Conservation (phyloP, 2,888 invertebrate genomes). For the Physocephala rufipes region DNA sequence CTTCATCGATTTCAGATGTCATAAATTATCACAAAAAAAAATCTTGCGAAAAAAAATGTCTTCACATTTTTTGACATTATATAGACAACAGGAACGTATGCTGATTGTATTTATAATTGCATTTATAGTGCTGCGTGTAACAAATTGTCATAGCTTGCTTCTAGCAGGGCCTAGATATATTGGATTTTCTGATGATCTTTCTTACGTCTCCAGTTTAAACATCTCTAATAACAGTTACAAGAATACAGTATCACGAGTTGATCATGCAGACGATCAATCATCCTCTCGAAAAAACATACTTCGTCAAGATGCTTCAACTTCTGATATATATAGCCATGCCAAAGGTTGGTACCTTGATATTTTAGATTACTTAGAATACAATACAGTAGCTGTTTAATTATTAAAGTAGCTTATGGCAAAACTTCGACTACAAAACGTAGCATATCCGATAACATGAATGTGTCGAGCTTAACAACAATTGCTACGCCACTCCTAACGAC, state of each 20-base stretch:
- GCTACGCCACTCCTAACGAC: conserved; percentile 73
- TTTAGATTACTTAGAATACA: conserved; percentile 71
- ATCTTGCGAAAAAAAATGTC: not conserved
- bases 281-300: conserved; percentile 34
- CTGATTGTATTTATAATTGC: conserved; percentile 19
- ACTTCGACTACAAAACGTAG: conserved; percentile 74
- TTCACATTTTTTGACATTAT: not conserved
- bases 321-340: conserved; percentile 43
- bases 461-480: conserved; percentile 72
- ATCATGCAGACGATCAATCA: conserved; percentile 19
- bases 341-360: conserved; percentile 68
- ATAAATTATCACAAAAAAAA: not conserved
- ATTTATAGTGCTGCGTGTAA: conserved; percentile 1
- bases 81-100: conserved; percentile 10
- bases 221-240: conserved; percentile 37
- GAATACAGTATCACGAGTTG: conserved; percentile 27
- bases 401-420: conserved; percentile 75
- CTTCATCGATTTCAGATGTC: not conserved
- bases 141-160: conserved; percentile 46
- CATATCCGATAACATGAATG: conserved; percentile 72
- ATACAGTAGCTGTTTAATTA: conserved; percentile 75
- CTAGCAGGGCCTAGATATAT: conserved; percentile 48
- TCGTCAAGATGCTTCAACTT: conserved; percentile 10
- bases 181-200: conserved; percentile 36
- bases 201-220: conserved; percentile 31